phyloP scores from a whole-genome alignment of 2,888 invertebrate species.

The Cosmopolites sordidus region DNA sequence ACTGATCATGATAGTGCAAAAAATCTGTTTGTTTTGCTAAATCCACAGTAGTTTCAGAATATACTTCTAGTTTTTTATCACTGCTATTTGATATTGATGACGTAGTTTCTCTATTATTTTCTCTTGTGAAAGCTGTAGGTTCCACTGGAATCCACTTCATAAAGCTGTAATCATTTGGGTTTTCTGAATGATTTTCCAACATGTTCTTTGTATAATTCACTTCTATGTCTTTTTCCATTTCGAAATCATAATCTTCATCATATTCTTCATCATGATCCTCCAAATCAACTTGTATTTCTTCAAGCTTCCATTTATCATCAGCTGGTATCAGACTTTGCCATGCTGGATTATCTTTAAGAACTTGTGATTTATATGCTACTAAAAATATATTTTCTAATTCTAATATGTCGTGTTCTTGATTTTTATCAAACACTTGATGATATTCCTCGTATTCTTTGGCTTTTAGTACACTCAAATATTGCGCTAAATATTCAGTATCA shows the following conservation, averaged over 20 bases:
- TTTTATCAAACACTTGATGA: conserved; percentile 4
- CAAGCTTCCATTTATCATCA: conserved; percentile 21
- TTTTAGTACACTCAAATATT: conserved; percentile 31
- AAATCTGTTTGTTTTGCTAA: neutral
- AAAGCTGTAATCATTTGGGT: conserved; percentile 19
- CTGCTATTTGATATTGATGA: neutral
- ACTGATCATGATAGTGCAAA: conserved; percentile 28
- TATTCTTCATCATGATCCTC: conserved; percentile 19
- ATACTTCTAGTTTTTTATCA: neutral
- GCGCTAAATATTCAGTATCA: conserved; percentile 26
- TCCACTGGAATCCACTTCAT: conserved; percentile 35
- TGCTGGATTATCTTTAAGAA: conserved; percentile 27
- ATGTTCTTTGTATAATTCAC: conserved; percentile 9
- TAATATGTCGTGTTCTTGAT: conserved; percentile 2
- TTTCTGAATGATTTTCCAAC: neutral
- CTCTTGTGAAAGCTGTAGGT: neutral
- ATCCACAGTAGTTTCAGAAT: neutral
- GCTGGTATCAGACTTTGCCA: conserved; percentile 33
- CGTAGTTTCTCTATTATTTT: neutral
- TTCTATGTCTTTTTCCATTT: conserved; percentile 21
- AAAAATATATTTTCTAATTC: conserved; percentile 38
- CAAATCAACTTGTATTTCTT: conserved; percentile 15
- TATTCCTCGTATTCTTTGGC: conserved; percentile 19
- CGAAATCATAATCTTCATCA: conserved; percentile 26
- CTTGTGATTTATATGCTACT: conserved; percentile 37